Evolutionary conservation across 2,888 invertebrate genomes (phyloP).

Genomic region (Theodoxus fluviatilis): DNA sequence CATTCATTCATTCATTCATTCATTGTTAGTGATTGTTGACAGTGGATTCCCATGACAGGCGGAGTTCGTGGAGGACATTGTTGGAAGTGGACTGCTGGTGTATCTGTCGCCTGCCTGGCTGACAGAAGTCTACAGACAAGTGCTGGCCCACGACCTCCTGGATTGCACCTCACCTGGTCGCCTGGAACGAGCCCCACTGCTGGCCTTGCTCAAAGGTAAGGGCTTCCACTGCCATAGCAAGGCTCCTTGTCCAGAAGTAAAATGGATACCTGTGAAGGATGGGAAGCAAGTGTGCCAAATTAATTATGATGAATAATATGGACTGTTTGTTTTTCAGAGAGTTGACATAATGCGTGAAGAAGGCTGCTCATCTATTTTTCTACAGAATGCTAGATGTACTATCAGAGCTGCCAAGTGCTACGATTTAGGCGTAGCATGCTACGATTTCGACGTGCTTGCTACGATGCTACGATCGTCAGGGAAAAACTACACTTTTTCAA

Average conservation of each 20-base stretch:
- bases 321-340: background rate
- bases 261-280: background rate
- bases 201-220: conserved; percentile 79
- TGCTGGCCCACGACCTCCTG: conserved; percentile 78
- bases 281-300: background rate
- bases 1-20: too few species aligned
- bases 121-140: conserved; percentile 87
- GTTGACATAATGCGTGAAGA: background rate
- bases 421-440: too few species aligned
- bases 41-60: conserved; percentile 69
- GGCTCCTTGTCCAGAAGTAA: background rate
- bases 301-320: background rate
- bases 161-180: conserved; percentile 72
- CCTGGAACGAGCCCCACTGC: too few species aligned
- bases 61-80: conserved; percentile 90
- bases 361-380: background rate
- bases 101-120: conserved; percentile 94
- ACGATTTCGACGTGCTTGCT: too few species aligned
- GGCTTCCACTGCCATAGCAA: background rate
- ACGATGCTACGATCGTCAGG: too few species aligned
- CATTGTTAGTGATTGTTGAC: background rate
- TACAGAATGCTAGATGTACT: background rate
- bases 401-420: too few species aligned
- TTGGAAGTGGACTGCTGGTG: conserved; percentile 89
- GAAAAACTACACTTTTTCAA: background rate